Evolutionary conservation across 2,797 vertebrate genomes (phyloP), one percentile per base, ranked within the genome.

Genomic region (Stomatorhinus walkeri): DNA sequence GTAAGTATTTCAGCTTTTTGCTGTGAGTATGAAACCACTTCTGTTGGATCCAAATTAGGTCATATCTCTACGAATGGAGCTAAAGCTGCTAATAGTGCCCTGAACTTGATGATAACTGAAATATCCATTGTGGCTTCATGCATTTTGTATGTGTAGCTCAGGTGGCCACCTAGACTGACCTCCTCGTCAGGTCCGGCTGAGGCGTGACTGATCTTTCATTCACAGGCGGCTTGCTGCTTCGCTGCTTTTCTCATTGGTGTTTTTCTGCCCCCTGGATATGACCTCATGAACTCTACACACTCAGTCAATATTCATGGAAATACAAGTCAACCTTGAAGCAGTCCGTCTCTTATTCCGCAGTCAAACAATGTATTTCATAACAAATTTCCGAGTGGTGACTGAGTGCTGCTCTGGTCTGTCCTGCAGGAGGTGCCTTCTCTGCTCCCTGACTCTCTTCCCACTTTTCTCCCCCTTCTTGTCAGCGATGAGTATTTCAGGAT

Each of bases 401-500:
- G 72, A n/a, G 36, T 40, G 36, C 72, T 1, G 36, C 19, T 43
- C 72, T 79, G 16, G 72, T 79, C 36, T 14, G 16, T 19, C 72
- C 72, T 3, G 72, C 16, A n/a, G 16, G 36, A n/a, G 72, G 36
- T 5, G 28, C 64, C 0, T 4, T 14, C 10, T 14, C 28, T 72
- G 64, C 64, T 72, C 24, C 64, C 28, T 72, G 12, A 72, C 24
- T 36, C 24, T 72, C 10, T 72, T 72, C 64, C 64, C 28, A 5
- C 64, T 16, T 32, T 14, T 72, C 64, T 72, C 12, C 64, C 64
- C 10, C 3, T 68, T 36, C 64, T 28, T 72, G 64, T 32, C 89
- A 96, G 96, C 54, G 96, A 97, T 36, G 96, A 97, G 87, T 97
- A 97, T 93, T 97, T 97, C 92, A 94, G 95, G 90, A 97, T 97